Evolutionary conservation across 1,140 invertebrate species (phyloP).

Genomic region (Aphelinus certus): DNA sequence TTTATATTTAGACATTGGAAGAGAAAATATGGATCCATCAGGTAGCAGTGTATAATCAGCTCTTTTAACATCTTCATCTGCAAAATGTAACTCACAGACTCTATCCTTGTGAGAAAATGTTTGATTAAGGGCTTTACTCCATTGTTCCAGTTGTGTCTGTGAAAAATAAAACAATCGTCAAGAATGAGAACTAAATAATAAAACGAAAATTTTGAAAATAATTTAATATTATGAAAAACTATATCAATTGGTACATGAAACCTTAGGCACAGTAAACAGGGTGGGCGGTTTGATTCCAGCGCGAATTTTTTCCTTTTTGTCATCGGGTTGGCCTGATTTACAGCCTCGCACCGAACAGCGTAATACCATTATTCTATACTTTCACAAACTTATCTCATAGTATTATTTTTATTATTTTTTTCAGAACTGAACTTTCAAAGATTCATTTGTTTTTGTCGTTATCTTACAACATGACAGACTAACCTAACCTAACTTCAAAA

Average conservation of each 20-base stretch:
- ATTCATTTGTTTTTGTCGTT: too few species aligned
- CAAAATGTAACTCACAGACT: slow-evolving; percentile 23
- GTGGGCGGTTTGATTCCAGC: background rate
- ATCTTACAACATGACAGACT: too few species aligned
- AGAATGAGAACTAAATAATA: too few species aligned
- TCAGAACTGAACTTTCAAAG: too few species aligned
- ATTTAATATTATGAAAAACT: background rate
- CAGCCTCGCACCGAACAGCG: background rate
- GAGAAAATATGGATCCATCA: slow-evolving; percentile 14
- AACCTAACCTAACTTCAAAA: too few species aligned
- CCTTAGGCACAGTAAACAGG: slow-evolving; percentile 14
- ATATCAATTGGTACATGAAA: background rate
- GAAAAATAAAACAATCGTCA: background rate
- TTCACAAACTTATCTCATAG: too few species aligned
- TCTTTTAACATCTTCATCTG: background rate
- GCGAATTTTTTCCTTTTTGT: background rate
- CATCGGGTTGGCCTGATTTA: background rate
- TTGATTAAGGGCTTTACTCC: background rate
- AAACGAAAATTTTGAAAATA: background rate
- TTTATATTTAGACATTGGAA: slow-evolving; percentile 9
- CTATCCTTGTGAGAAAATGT: background rate
- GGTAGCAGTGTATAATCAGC: background rate
- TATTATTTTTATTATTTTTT: too few species aligned
- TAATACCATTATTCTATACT: too few species aligned
- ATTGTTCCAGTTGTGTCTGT: background rate